These are phyloP conservation scores for Drosophila mayaguana DNA, from an alignment of 2,888 invertebrate genomes.

Conservation along the genomic window DNA sequence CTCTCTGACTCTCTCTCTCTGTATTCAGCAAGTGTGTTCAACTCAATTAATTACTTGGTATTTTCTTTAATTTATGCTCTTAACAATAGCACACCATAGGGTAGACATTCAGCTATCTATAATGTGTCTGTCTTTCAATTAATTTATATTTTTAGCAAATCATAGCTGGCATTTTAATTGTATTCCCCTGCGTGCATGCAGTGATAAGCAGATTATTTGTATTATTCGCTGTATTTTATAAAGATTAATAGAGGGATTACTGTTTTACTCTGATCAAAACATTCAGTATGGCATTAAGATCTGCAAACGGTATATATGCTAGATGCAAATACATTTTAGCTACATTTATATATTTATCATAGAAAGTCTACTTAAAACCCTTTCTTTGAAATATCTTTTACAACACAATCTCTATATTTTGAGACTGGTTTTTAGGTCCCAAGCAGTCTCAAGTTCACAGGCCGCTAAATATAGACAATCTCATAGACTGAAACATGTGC, in stretches of 20 bases:
- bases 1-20: background rate
- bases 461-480: background rate
- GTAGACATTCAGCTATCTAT: background rate
- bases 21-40: constrained; percentile 26
- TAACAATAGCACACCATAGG: constrained; percentile 50
- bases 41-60: constrained; percentile 56
- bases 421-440: too few relatives aligned
- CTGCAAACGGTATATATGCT: too few relatives aligned
- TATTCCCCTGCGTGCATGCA: constrained; percentile 19
- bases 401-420: too few relatives aligned
- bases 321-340: too few relatives aligned
- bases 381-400: too few relatives aligned
- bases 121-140: constrained; percentile 18
- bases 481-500: background rate
- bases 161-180: constrained; percentile 12
- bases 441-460: background rate
- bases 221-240: constrained; percentile 2
- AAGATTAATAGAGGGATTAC: background rate
- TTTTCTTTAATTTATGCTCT: constrained; percentile 67
- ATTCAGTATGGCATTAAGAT: background rate
- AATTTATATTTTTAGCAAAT: constrained; percentile 43
- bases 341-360: too few relatives aligned
- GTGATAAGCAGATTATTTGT: constrained; percentile 23
- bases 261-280: background rate
- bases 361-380: too few relatives aligned